A percentile compares a stretch with the other conserved stretches of the same genome.
Evolutionary conservation across 2,797 vertebrate genomes (phyloP).

Genomic region (Orestias chungarensis): DNA sequence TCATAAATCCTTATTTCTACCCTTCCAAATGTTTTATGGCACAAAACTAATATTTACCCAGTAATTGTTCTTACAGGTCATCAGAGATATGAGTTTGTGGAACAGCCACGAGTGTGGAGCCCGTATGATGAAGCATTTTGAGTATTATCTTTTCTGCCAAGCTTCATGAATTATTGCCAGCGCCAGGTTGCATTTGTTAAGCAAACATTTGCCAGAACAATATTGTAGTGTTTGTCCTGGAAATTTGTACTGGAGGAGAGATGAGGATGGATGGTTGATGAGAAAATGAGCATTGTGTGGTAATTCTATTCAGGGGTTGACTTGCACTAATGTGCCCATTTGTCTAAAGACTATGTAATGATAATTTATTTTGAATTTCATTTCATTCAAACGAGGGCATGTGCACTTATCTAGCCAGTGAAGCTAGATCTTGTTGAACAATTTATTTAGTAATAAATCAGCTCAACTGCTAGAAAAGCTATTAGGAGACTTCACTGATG

Average conservation of each 20-base stretch:
- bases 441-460: constrained; percentile 22
- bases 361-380: constrained; percentile 32
- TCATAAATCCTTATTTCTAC: constrained; percentile 11
- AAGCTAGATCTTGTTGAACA: constrained; percentile 10
- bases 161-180: constrained; percentile 37
- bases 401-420: constrained; percentile 25
- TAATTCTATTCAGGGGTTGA: constrained; percentile 31
- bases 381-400: background rate
- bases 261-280: constrained; percentile 1
- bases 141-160: constrained; percentile 22
- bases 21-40: constrained; percentile 6
- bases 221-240: constrained; percentile 43
- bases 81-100: constrained; percentile 33
- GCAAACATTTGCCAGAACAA: constrained; percentile 45
- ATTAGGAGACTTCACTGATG: background rate
- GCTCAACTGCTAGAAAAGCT: constrained; percentile 14
- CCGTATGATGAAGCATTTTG: constrained; percentile 29
- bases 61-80: constrained; percentile 58
- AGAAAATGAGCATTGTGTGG: constrained; percentile 18
- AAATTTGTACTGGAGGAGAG: constrained; percentile 17
- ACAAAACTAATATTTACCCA: constrained; percentile 69
- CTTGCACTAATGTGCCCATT: constrained; percentile 6
- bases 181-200: constrained; percentile 10
- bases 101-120: constrained; percentile 23
- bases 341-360: constrained; percentile 17